phyloP scores from a whole-genome alignment of 1,140 invertebrate genomes.

The Latrodectus geometricus region DNA sequence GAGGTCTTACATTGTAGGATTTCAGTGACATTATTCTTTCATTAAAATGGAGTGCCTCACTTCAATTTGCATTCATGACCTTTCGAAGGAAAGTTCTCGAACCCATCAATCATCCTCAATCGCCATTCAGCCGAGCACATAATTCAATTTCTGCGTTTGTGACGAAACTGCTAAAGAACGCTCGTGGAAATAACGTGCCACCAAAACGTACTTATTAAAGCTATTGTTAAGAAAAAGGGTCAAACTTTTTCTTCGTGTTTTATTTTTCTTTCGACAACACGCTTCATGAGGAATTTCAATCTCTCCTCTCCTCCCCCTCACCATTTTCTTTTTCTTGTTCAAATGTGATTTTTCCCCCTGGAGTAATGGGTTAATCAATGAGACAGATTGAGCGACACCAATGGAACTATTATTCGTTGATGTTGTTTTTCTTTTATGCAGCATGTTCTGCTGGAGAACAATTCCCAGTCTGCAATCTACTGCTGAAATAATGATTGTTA shows the following conservation, averaged over 20 bases:
- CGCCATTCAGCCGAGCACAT: slow-evolving; percentile 20
- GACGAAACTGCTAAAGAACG: slow-evolving; percentile 48
- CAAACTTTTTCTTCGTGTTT: slow-evolving; percentile 10
- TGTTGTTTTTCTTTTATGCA: slow-evolving; percentile 1
- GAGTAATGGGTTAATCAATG: slow-evolving; percentile 60
- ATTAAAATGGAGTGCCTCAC: slow-evolving; percentile 17
- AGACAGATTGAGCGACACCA: slow-evolving; percentile 36
- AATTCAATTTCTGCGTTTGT: slow-evolving; percentile 55
- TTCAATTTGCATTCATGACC: slow-evolving; percentile 56
- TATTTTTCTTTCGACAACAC: slow-evolving; percentile 4
- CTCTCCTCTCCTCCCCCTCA: neutral
- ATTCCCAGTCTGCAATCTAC: neutral
- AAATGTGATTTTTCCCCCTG: slow-evolving; percentile 27
- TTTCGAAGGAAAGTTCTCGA: slow-evolving; percentile 45
- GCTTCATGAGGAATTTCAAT: slow-evolving; percentile 20
- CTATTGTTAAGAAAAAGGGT: slow-evolving; percentile 39
- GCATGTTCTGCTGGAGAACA: neutral
- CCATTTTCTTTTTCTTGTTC: slow-evolving; percentile 12
- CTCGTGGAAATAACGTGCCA: neutral
- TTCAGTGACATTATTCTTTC: slow-evolving; percentile 45
- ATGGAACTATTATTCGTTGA: slow-evolving; percentile 15
- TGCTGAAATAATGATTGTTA: neutral
- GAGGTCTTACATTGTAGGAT: slow-evolving; percentile 20
- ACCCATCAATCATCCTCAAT: slow-evolving; percentile 56
- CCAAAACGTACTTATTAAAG: slow-evolving; percentile 19